Evolutionary conservation across 2,888 invertebrate genomes (phyloP).

Genomic region (Pollenia labialis): DNA sequence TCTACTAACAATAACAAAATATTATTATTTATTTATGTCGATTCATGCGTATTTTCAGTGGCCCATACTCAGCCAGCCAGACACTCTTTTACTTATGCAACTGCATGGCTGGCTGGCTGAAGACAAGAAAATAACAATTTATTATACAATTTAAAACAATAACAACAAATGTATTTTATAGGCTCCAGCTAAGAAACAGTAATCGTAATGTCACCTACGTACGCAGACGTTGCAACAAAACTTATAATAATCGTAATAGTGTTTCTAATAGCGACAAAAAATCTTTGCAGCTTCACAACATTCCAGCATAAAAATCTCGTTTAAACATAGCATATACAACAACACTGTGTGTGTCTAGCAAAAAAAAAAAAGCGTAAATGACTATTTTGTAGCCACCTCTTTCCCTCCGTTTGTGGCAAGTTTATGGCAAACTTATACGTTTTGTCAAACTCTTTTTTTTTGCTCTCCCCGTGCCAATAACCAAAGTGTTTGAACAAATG

Average conservation of each 20-base stretch:
- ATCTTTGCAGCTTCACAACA: constrained; percentile 65
- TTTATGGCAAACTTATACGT: constrained; percentile 42
- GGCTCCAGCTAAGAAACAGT: constrained; percentile 67
- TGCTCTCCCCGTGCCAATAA: constrained; percentile 18
- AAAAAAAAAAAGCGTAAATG: constrained; percentile 48
- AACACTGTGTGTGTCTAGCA: constrained; percentile 22
- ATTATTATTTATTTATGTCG: constrained; percentile 70
- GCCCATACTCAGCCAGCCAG: not conserved
- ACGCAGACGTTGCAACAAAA: constrained; percentile 38
- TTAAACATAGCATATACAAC: constrained; percentile 49
- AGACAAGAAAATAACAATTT: constrained; percentile 52
- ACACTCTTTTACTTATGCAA: not conserved
- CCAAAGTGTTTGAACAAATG: constrained; percentile 70
- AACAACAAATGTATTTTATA: constrained; percentile 50
- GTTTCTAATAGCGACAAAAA: constrained; percentile 15
- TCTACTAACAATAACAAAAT: constrained; percentile 50
- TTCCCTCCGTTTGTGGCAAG: not conserved
- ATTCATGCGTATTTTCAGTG: constrained; percentile 61
- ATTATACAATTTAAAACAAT: constrained; percentile 48
- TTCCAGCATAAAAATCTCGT: constrained; percentile 71
- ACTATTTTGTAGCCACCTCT: not conserved
- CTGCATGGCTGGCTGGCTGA: not conserved
- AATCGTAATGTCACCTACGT: constrained; percentile 72
- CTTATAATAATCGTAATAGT: constrained; percentile 30
- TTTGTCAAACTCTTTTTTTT: constrained; percentile 48